Conservation (phyloP, 2,113 vertebrate species). For the Neoarius graeffei region DNA sequence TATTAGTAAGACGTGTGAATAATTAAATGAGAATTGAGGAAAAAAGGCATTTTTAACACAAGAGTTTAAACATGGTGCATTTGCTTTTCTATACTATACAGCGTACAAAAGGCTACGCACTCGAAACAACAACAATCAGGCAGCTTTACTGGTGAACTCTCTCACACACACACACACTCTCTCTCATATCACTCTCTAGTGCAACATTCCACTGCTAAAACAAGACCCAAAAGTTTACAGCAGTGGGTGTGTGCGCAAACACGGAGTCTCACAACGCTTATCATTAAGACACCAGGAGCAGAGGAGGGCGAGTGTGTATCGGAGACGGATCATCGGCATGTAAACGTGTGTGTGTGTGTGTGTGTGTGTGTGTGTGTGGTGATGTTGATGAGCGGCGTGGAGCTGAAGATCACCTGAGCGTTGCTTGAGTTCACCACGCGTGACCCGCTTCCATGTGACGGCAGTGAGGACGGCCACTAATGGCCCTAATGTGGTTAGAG, state of each 20-base stretch:
- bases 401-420: constrained; percentile 64
- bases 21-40: neutral
- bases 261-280: neutral
- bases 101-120: neutral
- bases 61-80: neutral
- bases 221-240: neutral
- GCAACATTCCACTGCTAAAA: constrained; percentile 6
- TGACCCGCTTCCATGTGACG: constrained; percentile 75
- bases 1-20: too few species aligned
- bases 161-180: neutral
- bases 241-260: neutral
- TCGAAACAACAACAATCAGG: too few species aligned
- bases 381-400: neutral
- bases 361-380: neutral
- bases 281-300: constrained; percentile 1
- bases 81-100: neutral
- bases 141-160: too few species aligned
- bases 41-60: neutral
- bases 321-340: neutral
- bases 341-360: constrained; percentile 2
- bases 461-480: constrained; percentile 69
- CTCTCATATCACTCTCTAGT: constrained; percentile 20
- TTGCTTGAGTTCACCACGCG: constrained; percentile 59
- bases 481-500: constrained; percentile 75
- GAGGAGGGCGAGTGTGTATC: neutral